phyloP scores from a whole-genome alignment of 2,113 vertebrate genomes.

The Morone chrysops region DNA sequence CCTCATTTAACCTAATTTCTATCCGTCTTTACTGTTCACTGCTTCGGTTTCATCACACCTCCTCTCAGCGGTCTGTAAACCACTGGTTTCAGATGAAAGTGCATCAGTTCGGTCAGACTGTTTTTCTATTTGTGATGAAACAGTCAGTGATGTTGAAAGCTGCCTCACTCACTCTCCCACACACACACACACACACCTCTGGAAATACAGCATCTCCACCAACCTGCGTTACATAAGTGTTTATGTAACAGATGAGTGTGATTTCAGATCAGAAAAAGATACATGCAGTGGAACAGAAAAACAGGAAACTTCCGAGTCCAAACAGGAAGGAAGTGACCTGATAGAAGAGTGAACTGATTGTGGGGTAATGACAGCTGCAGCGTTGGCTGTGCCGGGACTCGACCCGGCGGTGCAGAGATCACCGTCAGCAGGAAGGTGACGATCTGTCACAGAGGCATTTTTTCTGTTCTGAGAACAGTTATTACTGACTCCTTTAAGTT shows the following conservation, averaged over 20 bases:
- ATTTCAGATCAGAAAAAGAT: constrained; percentile 4
- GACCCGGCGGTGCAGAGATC: no score
- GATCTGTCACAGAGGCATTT: no score
- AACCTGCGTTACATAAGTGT: constrained; percentile 30
- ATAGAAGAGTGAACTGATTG: no score
- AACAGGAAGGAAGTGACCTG: background rate
- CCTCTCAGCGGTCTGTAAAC: background rate
- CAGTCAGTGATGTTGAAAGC: constrained; percentile 18
- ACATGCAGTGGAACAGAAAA: background rate
- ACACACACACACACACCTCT: constrained; percentile 16
- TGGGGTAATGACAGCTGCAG: no score
- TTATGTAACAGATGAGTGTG: constrained; percentile 42
- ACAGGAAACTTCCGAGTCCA: background rate
- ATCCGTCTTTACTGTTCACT: no score
- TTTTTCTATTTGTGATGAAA: constrained; percentile 27
- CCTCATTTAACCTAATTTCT: no score
- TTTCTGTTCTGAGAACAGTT: no score
- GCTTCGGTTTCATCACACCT: background rate
- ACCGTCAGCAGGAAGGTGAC: no score
- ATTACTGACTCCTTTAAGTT: no score
- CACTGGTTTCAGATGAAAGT: background rate
- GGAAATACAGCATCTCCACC: constrained; percentile 19
- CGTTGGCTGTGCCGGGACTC: no score
- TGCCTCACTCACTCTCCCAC: constrained; percentile 6
- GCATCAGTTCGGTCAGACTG: background rate